These are phyloP conservation scores for Hypomecis atomaria DNA, from an alignment of 2,888 invertebrate species.

Conservation along the genomic window DNA sequence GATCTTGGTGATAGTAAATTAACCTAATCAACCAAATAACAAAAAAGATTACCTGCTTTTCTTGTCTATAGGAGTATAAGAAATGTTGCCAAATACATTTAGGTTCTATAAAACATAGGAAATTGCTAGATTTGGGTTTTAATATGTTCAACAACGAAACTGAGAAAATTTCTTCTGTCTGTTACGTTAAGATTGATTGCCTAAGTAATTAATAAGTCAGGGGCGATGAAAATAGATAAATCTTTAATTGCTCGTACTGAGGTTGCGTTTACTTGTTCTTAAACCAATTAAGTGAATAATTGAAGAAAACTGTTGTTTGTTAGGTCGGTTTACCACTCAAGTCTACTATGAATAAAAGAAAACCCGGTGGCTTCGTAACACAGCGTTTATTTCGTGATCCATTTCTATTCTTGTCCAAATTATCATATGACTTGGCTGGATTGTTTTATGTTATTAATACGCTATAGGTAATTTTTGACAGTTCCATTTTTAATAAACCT, in stretches of 20 bases:
- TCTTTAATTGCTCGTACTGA: constrained; percentile 32
- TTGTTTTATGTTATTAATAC: background rate
- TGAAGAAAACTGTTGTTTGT: constrained; percentile 47
- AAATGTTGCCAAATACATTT: no score
- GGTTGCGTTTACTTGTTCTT: constrained; percentile 35
- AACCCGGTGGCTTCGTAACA: constrained; percentile 10
- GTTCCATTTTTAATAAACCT: no score
- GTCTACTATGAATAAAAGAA: constrained; percentile 49
- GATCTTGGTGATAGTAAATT: no score
- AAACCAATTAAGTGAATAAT: constrained; percentile 53
- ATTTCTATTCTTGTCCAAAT: background rate
- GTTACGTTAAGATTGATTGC: no score
- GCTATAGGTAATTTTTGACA: background rate
- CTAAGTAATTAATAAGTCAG: no score
- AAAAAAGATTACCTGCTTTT: no score
- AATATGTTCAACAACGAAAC: no score
- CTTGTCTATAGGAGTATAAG: no score
- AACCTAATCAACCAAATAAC: no score
- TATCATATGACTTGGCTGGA: background rate
- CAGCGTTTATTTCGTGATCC: constrained; percentile 14
- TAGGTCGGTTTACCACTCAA: constrained; percentile 41
- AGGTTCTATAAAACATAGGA: no score
- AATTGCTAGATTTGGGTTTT: no score
- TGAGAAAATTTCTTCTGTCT: no score
- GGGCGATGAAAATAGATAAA: constrained; percentile 7